A percentile compares a stretch with the other conserved stretches of the same genome.
Evolutionary conservation across 2,113 vertebrate species (phyloP).

Genomic region (Mus pahari): DNA sequence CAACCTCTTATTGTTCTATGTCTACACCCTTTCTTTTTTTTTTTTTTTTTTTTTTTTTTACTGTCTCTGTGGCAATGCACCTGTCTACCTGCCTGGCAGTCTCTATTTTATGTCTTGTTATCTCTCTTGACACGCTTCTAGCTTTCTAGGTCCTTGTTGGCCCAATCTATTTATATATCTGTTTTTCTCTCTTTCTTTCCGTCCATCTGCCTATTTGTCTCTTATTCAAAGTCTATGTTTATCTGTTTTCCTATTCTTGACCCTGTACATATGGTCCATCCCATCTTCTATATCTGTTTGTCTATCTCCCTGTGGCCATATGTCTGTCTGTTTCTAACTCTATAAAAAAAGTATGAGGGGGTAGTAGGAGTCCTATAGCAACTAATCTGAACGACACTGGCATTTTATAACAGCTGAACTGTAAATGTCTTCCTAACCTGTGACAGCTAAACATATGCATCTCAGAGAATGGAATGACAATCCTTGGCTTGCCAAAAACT

Average conservation of each 20-base stretch:
- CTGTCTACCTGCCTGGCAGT: background rate
- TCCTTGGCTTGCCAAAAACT: constrained; percentile 45
- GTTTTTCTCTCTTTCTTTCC: background rate
- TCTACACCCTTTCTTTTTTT: background rate
- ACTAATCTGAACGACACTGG: constrained; percentile 15
- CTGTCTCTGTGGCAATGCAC: background rate
- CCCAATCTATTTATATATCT: background rate
- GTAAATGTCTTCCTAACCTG: constrained; percentile 34
- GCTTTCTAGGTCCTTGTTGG: background rate
- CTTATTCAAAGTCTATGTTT: background rate
- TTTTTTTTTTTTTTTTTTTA: accelerated
- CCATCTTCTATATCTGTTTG: background rate
- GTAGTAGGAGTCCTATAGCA: background rate
- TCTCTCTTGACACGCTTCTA: constrained; percentile 18
- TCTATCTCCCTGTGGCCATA: constrained; percentile 10
- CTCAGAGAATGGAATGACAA: constrained; percentile 24
- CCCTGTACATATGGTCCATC: background rate
- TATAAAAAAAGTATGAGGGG: too few species aligned
- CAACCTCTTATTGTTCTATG: background rate
- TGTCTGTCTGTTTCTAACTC: background rate
- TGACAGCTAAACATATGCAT: constrained; percentile 51
- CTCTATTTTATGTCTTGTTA: background rate
- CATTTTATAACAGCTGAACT: constrained; percentile 53
- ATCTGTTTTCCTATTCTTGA: background rate
- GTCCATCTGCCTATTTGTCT: background rate